Conservation (phyloP, 2,888 invertebrate genomes). For the Aphrophora alni region DNA sequence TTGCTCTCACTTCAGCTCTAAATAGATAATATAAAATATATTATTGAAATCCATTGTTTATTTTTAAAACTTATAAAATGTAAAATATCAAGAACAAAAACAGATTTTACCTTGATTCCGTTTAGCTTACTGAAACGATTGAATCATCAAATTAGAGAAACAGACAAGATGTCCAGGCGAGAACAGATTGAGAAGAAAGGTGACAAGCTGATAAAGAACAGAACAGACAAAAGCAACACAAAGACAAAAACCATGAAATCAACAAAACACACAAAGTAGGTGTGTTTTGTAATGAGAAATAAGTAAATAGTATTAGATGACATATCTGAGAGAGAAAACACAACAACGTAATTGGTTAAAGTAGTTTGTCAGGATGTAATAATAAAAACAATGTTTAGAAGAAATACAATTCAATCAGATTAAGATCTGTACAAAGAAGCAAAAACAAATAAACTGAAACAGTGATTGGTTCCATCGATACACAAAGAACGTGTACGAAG, state of each 20-base stretch:
- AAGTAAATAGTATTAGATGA: background rate
- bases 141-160: background rate
- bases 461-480: too few relatives aligned
- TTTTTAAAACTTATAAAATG: background rate
- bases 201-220: conserved; percentile 44
- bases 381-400: too few relatives aligned
- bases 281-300: conserved; percentile 19
- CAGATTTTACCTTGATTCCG: background rate
- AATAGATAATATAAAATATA: too few relatives aligned
- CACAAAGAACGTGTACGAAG: too few relatives aligned
- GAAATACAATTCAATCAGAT: too few relatives aligned
- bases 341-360: conserved; percentile 44
- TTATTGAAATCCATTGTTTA: too few relatives aligned
- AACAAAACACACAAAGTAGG: conserved; percentile 33
- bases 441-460: too few relatives aligned
- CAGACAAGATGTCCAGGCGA: conserved; percentile 1
- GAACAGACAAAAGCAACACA: conserved; percentile 21
- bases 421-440: too few relatives aligned
- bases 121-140: background rate
- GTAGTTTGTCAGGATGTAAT: background rate
- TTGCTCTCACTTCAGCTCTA: too few relatives aligned
- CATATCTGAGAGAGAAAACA: conserved; percentile 55
- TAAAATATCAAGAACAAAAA: conserved; percentile 4
- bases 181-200: conserved; percentile 55
- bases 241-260: conserved; percentile 17